Base-by-base conservation (phyloP, 1,140 invertebrate species). In the Probaryconus sp. region DNA sequence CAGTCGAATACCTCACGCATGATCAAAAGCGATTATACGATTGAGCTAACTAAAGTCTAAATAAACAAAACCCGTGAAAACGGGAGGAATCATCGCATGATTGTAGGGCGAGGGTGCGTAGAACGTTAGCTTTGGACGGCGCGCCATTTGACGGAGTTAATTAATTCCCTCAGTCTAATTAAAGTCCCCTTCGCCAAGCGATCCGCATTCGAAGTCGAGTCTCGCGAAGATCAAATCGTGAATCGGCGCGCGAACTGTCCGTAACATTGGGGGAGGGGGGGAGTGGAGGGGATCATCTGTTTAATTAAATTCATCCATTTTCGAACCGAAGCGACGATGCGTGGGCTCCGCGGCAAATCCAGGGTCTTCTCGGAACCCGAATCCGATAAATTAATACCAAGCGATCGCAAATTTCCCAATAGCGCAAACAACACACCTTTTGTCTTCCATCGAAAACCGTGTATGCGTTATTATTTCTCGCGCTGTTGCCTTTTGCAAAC, bases 261-360 rank as follows among this genome's bases (percentile, higher is more conserved):
- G 56, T 30, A 72, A 64, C 51, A 40, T 47, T 51, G 40, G 14
- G 47, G 48, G 48, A n/a, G n/a, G n/a, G n/a, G n/a, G n/a, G n/a
- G n/a, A n/a, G n/a, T n/a, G n/a, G n/a, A n/a, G n/a, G n/a, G n/a
- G n/a, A n/a, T 51, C 37, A 67, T 51, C 65, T 71, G 76, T 85
- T 86, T 87, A 86, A 87, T 87, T 87, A 86, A 86, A 87, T 86
- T 84, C 81, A 81, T 80, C 67, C 76, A 78, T 81, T 87, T 81
- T 79, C 79, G 47, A 18, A 79, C 74, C 74, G n/a, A n/a, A n/a
- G 76, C 72, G 45, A 63, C 73, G 70, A 73, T 79, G 74, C 64
- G 30, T 42, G 40, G 42, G 56, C 24, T 64, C 13, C 31, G 50
- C 28, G 9, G 3, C 28, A 30, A 30, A 30, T 30, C 28, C 28